Base-by-base conservation (phyloP, 2,797 vertebrate genomes). In the Phalanger gymnotis region DNA sequence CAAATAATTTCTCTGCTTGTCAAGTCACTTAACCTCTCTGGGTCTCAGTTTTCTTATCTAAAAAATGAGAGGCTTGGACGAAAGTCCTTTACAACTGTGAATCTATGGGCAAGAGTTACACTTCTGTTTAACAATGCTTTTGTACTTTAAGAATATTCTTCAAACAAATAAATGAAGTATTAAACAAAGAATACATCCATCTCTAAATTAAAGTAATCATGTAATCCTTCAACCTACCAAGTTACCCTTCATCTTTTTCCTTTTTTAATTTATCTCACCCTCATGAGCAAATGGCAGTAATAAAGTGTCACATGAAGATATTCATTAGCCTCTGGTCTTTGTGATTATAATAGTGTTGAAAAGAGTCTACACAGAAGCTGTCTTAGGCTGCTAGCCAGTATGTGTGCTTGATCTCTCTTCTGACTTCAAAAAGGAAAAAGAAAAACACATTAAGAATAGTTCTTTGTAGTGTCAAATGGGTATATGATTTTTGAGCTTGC, bases 261-360 rank as follows among this genome's bases (percentile, higher is more conserved):
- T 95, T 96, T 98, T 96, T 96, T 91, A 6, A 96, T 96, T 97
- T 98, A 98, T 98, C 96, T 98, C 95, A 91, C 97, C 92, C 96
- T 96, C 94, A 98, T 97, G 94, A 98, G 97, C 97, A 98, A 98
- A 97, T 97, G 97, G 96, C 96, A 98, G 91, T 97, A 98, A 98
- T 98, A 97, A 98, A 95, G 92, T 97, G 97, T 97, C 97, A 98
- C 31, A 92, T 98, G 98, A 98, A 98, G 98, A 94, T 97, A 98
- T 97, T 98, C 97, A 98, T 98, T 98, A 98, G 96, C 94, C 97
- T 98, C 95, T 97, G 95, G 97, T 97, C 98, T 98, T 98, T 98
- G 98, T 98, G 98, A 98, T 98, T 99, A 98, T 98, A 98, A 98
- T 98, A 98, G 97, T 95, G 95, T 97, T 98, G 98, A 98, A 98